These are phyloP conservation scores for Coregonus suidteri DNA, from an alignment of 2,797 vertebrate species.

Conservation along the genomic window DNA sequence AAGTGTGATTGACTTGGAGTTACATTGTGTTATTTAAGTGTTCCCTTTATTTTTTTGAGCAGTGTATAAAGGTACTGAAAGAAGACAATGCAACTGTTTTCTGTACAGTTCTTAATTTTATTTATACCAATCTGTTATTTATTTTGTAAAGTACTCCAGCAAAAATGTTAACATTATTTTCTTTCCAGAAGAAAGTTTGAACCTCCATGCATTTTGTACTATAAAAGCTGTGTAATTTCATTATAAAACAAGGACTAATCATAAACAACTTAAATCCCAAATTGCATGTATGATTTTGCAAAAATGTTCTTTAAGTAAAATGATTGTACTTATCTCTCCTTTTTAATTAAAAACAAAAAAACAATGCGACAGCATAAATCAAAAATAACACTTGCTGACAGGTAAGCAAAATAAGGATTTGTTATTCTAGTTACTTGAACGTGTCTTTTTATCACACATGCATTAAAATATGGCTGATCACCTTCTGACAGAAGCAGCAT, in stretches of 20 bases:
- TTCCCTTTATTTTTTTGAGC: too few species aligned
- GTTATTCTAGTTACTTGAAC: conserved; percentile 64
- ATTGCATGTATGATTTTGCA: conserved; percentile 75
- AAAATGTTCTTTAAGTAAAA: conserved; percentile 70
- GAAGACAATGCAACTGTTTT: conserved; percentile 45
- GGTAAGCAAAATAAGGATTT: conserved; percentile 67
- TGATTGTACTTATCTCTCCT: conserved; percentile 71
- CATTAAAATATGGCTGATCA: conserved; percentile 74
- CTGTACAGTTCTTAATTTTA: conserved; percentile 88
- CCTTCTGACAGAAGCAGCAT: conserved; percentile 76
- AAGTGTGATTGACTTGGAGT: too few species aligned
- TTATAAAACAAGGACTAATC: conserved; percentile 65
- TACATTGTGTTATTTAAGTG: too few species aligned
- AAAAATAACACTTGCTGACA: conserved; percentile 61
- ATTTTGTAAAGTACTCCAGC: conserved; percentile 96
- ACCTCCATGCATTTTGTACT: conserved; percentile 81
- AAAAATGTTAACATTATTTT: conserved; percentile 90
- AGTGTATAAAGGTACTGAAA: not conserved
- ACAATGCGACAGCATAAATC: conserved; percentile 49
- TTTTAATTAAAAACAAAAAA: conserved; percentile 69
- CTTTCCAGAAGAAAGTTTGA: conserved; percentile 80
- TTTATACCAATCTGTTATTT: conserved; percentile 98
- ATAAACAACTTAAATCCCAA: conserved; percentile 62
- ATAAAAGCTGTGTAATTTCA: conserved; percentile 80
- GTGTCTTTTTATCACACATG: conserved; percentile 64